Evolutionary conservation across 2,113 vertebrate species (phyloP), one percentile per base, ranked within the genome.

Genomic region (Centropus unirufus): DNA sequence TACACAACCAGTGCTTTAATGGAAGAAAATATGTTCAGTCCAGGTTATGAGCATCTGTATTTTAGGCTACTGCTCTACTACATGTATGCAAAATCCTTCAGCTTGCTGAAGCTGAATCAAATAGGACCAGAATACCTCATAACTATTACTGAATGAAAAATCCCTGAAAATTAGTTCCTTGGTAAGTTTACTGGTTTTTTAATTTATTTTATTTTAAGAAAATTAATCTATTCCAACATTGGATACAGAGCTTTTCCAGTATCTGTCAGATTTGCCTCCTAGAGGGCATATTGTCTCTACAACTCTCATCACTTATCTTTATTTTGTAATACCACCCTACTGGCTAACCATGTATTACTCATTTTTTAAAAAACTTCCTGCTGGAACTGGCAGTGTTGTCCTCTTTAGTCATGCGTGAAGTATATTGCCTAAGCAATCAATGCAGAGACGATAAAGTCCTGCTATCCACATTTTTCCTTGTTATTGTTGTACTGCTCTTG

Each of bases 401-500:
- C 62, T 83, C 73, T 54, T 68, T 74, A 89, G 62, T 76, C 83
- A 86, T 66, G 70, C 26, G 83, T 66, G 76, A 87, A 47, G 23
- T 93, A 83, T 59, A 74, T 23, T 88, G 54, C 51, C 39, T 51
- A 75, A 88, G 58, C 34, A 74, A 88, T 51, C 55, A 78, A 67
- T 74, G 55, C 89, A 82, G 58, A 91, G 24, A 68, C 23, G 42
- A 63, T 66, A 52, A 95, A 95, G 51, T 82, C 91, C 47, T 46
- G 6, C 22, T 79, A 61, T 39, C 42, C 46, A 67, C 52, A 61
- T 92, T 90, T 57, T 89, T 46, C 17, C 78, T 54, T 68, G 23
- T 63, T 96, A 59, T 26, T 85, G 96, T 90, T 84, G 34, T 34
- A 70, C 77, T 78, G 95, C 67, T 95, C 67, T 83, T 81, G 55